A percentile compares a stretch with the other conserved stretches of the same genome.
Conservation (phyloP, 2,113 vertebrate genomes). For the Pristiophorus japonicus region DNA sequence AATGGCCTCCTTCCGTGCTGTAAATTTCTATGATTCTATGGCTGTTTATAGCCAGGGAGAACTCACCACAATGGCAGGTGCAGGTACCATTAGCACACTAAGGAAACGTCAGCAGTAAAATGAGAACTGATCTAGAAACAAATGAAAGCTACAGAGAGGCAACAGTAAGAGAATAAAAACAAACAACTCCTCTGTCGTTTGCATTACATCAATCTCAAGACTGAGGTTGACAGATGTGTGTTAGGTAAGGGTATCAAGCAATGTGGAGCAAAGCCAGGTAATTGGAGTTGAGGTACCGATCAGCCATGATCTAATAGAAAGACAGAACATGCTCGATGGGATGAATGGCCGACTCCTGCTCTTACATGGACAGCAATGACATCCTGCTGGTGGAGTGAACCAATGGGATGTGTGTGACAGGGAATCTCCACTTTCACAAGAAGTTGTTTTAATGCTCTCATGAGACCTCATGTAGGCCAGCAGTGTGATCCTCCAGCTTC, state of each 20-base stretch:
- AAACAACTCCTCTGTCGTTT: not conserved
- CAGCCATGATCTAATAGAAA: not conserved
- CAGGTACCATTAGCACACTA: not conserved
- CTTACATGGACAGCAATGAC: not conserved
- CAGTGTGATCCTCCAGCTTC: not conserved
- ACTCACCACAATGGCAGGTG: not conserved
- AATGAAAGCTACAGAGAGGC: not conserved
- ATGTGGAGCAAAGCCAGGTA: not conserved
- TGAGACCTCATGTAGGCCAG: not conserved
- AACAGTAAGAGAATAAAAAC: not conserved
- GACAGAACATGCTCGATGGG: not conserved
- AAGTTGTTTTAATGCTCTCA: too few species aligned
- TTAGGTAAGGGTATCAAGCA: not conserved
- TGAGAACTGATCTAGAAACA: not conserved
- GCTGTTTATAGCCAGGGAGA: not conserved
- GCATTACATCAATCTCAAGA: not conserved
- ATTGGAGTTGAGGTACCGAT: not conserved
- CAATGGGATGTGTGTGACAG: not conserved
- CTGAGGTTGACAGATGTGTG: not conserved
- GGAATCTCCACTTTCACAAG: not conserved
- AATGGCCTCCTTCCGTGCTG: too few species aligned
- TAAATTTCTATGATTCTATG: too few species aligned
- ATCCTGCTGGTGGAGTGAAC: not conserved
- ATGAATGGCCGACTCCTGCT: not conserved
- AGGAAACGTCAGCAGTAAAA: not conserved